Evolutionary conservation across 2,797 vertebrate genomes (phyloP), one percentile per base, ranked within the genome.

Genomic region (Chlorospingus semifuscus): DNA sequence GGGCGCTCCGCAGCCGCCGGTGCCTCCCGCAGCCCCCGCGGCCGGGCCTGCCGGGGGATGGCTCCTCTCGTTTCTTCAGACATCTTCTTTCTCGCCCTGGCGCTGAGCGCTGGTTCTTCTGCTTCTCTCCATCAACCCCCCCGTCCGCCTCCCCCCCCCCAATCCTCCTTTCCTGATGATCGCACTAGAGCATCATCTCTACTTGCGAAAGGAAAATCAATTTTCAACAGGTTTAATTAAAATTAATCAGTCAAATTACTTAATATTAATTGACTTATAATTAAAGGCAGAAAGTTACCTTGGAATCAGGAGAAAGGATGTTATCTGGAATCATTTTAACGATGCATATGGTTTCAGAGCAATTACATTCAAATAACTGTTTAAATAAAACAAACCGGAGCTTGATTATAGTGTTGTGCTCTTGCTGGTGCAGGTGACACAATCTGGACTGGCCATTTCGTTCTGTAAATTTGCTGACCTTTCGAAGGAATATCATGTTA

Each of bases 231-330:
- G 89, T 93, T 95, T 97, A 97, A 97, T 98, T 97, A 96, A 97
- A 98, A 97, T 97, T 94, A 98, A 98, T 97, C 95, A 94, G 91
- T 88, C 94, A 93, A 95, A 97, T 98, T 98, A 95, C 94, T 96
- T 97, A 95, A 95, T 97, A 96, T 98, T 97, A 97, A 97, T 96
- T 97, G 96, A 95, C 97, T 98, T 95, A 95, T 97, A 97, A 97
- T 97, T 98, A 97, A 96, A 97, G 90, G 79, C 96, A 93, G 96
- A 96, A 96, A 97, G 96, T 98, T 98, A 96, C 93, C 97, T 97
- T 94, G 92, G 95, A 98, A 96, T 96, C 81, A 41, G 92, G 87
- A 95, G 93, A 90, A 96, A 91, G 83, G 87, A 69, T 95, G 59
- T 77, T 41, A 69, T 94, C 95, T 66, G 76, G 27, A 66, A 80